These are phyloP conservation scores for Conistra vaccinii DNA, from an alignment of 2,888 invertebrate genomes.

Conservation along the genomic window DNA sequence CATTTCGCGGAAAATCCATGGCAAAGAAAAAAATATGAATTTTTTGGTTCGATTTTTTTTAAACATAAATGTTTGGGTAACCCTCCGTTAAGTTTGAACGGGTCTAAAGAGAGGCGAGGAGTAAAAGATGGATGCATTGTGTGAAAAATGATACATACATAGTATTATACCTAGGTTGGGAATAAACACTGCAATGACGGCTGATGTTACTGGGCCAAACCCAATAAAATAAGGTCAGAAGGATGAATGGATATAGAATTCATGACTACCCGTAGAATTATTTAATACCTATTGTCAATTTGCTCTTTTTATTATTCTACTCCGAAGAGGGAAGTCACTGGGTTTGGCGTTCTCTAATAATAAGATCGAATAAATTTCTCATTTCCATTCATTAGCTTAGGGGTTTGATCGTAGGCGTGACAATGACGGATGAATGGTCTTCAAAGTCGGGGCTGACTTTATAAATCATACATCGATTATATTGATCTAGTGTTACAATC, in stretches of 20 bases:
- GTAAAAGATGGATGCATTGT: not conserved
- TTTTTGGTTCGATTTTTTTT: no score
- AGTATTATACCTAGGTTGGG: not conserved
- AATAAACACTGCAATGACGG: not conserved
- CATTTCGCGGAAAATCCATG: no score
- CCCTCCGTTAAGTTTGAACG: not conserved
- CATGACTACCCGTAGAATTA: slow-evolving; percentile 6
- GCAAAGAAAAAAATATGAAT: no score
- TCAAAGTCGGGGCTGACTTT: slow-evolving; percentile 54
- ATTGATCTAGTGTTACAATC: slow-evolving; percentile 40
- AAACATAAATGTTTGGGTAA: no score
- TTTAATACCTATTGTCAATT: slow-evolving; percentile 27
- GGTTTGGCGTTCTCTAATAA: slow-evolving; percentile 25
- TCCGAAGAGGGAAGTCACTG: slow-evolving; percentile 9
- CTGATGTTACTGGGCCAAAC: not conserved
- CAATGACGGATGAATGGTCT: slow-evolving; percentile 73
- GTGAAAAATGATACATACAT: not conserved
- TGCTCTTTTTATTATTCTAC: slow-evolving; percentile 18
- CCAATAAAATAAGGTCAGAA: slow-evolving; percentile 3
- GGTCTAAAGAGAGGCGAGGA: no score
- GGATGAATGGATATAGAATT: slow-evolving; percentile 17
- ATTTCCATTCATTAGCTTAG: slow-evolving; percentile 69
- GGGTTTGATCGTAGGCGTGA: slow-evolving; percentile 63
- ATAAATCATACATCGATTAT: slow-evolving; percentile 65
- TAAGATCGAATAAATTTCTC: slow-evolving; percentile 67